Base-by-base conservation (phyloP, 2,888 invertebrate genomes). In the Polydrusus cervinus region DNA sequence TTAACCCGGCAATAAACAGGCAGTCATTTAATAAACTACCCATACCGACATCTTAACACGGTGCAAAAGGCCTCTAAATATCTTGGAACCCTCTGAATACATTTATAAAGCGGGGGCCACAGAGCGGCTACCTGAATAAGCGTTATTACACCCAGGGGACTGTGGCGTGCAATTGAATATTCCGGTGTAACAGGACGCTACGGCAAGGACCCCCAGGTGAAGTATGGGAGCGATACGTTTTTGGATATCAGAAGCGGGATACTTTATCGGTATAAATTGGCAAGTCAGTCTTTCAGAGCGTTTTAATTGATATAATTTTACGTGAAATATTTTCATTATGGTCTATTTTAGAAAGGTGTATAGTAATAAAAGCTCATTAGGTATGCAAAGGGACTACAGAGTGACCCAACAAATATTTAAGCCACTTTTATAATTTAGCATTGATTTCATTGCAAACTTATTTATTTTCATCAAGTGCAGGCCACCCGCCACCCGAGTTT, bases 71-170 rank as follows among this genome's bases (percentile, higher is more conserved):
- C 38, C 57, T 38, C 34, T 55, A 57, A 57, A 57, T 57, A 57
- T 38, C 38, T 57, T 34, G 16, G 34, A 16, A 57, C 57, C 57
- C 38, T 38, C 16, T 57, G 57, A 11, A 57, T 57, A 57, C n/a
- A 57, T 57, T 57, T 38, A 57, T 57, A 38, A 38, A 57, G 38
- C 16, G 14, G 0, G 14, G 38, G 57, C 57, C 57, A 57, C 57
- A 34, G 57, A 57, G 38, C 57, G 57, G 57, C 57, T 57, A 57
- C 57, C 57, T 57, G 57, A 57, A 57, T 57, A 57, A 57, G 57
- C 57, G 38, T 57, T 57, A 57, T 38, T 14, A 57, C 9, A 14
- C 57, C 38, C 57, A 5, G 10, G 38, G 57, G 57, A 38, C 16
- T 34, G 7, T 16, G 14, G 10, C 14, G 38, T 57, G 57, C 38